Evolutionary conservation across 2,888 invertebrate species (phyloP), one percentile per base, ranked within the genome.

Genomic region (Drosophila testacea): DNA sequence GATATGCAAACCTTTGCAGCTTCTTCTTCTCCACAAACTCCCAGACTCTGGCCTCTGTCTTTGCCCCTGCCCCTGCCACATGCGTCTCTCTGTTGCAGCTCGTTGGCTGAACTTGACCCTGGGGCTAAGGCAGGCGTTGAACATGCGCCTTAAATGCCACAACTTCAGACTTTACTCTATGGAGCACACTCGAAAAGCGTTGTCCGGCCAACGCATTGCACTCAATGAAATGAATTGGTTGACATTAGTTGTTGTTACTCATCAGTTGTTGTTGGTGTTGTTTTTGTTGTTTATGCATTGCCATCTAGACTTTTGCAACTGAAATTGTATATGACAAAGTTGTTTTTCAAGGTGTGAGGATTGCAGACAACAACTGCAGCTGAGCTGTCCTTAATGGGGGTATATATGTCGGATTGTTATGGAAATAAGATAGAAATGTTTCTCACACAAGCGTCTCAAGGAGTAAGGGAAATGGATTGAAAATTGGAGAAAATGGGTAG

Each of bases 201-300:
- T 69, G 74, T 73, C 63, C 83, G 60, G 88, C 88, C 89, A 88
- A 84, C 88, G 88, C 89, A 72, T 61, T 76, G 88, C 83, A 85
- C 80, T 89, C 89, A 84, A 89, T 89, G 88, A 84, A 84, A 84
- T 84, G 89, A 84, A 84, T 84, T 84, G 83, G 76, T 83, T 83
- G 83, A 83, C 83, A 83, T 83, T 83, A 84, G 85, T 74, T 78
- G 85, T 76, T 66, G 68, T 60, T 73, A 68, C 56, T 63, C 64
- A 22, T 32, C 44, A 28, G 56, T 13, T 34, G 62, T 47, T 38
- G 59, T 39, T 61, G 59, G 30, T 62, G 48, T 32, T 63, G 42
- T 32, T 55, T 44, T 51, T 62, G 73, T 64, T 73, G 50, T 61
- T 61, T 60, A 57, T 47, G 42, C 42, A 42, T 54, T 76, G 56